Conservation (phyloP, 1,140 invertebrate genomes). For the Neoseiulus cucumeris region DNA sequence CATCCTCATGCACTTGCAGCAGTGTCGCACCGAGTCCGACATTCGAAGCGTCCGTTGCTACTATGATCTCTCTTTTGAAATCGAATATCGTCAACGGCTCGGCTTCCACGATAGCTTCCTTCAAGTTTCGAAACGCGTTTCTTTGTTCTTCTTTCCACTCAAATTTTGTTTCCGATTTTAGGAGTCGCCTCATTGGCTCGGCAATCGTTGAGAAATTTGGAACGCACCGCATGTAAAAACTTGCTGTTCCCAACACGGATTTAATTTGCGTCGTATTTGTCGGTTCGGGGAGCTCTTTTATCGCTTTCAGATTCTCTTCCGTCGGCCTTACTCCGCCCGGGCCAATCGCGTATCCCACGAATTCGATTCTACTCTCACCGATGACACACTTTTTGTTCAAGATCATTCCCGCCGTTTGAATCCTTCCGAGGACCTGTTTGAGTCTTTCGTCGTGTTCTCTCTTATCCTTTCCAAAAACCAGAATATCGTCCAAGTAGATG, state of each 20-base stretch:
- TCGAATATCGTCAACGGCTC: background rate
- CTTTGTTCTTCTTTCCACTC: background rate
- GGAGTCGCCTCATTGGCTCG: background rate
- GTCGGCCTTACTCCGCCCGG: background rate
- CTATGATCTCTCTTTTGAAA: background rate
- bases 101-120: background rate
- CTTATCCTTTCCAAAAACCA: conserved; percentile 13
- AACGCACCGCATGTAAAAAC: background rate
- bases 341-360: conserved; percentile 2
- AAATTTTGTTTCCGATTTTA: background rate
- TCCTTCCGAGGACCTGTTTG: background rate
- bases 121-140: background rate
- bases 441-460: conserved; percentile 16
- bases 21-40: background rate
- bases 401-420: conserved; percentile 15
- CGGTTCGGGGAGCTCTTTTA: background rate
- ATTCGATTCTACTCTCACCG: background rate
- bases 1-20: background rate
- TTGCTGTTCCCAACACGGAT: background rate
- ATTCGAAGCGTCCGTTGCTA: background rate
- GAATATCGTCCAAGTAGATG: conserved; percentile 17
- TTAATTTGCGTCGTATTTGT: background rate
- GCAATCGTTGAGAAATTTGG: background rate
- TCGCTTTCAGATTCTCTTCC: background rate
- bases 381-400: conserved; percentile 17